Conservation (phyloP, 2,113 vertebrate genomes). For the Nanger granti region DNA sequence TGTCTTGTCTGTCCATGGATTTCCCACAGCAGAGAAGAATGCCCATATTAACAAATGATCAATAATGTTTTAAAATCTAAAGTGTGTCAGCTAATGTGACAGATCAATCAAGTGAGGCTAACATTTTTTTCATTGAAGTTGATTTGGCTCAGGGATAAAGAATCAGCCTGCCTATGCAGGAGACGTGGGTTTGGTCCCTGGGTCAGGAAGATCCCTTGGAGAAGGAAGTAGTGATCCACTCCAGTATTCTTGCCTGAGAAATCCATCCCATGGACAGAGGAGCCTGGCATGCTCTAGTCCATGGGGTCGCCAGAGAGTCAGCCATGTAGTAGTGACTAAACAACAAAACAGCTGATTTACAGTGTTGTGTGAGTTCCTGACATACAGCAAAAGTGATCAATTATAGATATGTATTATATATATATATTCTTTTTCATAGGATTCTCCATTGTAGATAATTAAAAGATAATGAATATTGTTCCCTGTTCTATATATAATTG, state of each 20-base stretch:
- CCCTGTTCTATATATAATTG: neutral
- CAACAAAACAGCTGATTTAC: neutral
- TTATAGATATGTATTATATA: neutral
- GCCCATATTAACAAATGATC: neutral
- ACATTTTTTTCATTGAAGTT: neutral
- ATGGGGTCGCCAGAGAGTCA: neutral
- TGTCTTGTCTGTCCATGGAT: neutral
- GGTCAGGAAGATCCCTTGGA: neutral
- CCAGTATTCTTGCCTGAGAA: neutral
- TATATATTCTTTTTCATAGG: neutral
- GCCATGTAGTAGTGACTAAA: neutral
- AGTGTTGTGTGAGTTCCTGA: neutral
- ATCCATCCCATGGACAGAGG: neutral
- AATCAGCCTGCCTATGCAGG: neutral
- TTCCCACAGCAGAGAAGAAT: neutral
- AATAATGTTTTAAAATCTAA: neutral
- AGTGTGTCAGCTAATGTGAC: neutral
- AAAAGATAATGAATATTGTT: neutral
- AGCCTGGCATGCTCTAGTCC: neutral
- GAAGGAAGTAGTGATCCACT: neutral
- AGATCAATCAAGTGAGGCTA: neutral
- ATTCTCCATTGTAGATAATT: neutral
- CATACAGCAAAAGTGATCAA: neutral
- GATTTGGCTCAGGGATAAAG: neutral
- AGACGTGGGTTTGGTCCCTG: neutral